phyloP scores from a whole-genome alignment of 2,888 invertebrate genomes.

The Eupelmus urozonus region DNA sequence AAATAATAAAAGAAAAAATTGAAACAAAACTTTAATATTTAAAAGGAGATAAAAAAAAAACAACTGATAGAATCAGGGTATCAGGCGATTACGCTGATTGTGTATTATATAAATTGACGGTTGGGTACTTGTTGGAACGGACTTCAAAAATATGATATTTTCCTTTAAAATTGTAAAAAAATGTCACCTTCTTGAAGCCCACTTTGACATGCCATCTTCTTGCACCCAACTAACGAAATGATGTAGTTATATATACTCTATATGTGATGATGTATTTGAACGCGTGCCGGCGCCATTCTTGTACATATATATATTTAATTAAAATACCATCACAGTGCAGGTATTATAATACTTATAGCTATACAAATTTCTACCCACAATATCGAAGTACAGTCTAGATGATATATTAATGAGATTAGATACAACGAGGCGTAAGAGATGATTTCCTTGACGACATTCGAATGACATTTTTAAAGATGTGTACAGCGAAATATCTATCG shows the following conservation, averaged over 20 bases:
- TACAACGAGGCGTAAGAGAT: conserved; percentile 2
- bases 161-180: too few relatives aligned
- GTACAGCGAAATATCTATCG: too few relatives aligned
- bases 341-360: conserved; percentile 6
- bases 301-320: conserved; percentile 29
- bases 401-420: conserved; percentile 5
- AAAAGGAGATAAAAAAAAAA: not conserved
- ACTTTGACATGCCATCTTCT: too few relatives aligned
- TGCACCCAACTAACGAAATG: too few relatives aligned
- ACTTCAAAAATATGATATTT: too few relatives aligned
- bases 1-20: conserved; percentile 6
- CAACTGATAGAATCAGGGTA: conserved; percentile 45
- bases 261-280: conserved; percentile 44
- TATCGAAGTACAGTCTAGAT: conserved; percentile 36
- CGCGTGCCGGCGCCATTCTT: conserved; percentile 26
- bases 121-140: too few relatives aligned
- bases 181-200: too few relatives aligned
- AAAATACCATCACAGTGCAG: conserved; percentile 3
- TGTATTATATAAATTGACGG: conserved; percentile 27
- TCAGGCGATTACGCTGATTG: conserved; percentile 34
- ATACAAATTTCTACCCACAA: conserved; percentile 40
- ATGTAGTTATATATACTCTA: conserved; percentile 22
- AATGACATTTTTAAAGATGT: too few relatives aligned
- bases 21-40: conserved; percentile 25
- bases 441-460: conserved; percentile 40